Conservation (phyloP, 2,113 vertebrate species). For the Guaruba guarouba region DNA sequence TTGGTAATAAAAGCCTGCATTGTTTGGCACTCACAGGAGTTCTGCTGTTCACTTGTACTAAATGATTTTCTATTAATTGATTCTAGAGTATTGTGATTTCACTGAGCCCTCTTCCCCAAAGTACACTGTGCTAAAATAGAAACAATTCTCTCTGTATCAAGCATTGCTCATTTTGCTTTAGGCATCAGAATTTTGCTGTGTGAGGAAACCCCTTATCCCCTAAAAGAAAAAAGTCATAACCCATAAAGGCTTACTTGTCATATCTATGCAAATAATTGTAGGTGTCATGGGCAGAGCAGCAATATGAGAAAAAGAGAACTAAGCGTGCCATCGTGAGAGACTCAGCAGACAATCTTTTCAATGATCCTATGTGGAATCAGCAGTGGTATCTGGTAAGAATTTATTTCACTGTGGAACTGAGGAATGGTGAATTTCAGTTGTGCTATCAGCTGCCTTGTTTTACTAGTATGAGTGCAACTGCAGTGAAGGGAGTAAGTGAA, state of each 20-base stretch:
- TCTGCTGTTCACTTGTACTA: background rate
- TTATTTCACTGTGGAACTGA: background rate
- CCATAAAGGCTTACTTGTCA: background rate
- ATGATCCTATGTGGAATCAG: constrained; percentile 97
- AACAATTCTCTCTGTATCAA: background rate
- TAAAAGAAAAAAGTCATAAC: background rate
- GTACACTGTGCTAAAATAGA: background rate
- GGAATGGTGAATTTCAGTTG: background rate
- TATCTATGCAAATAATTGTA: constrained; percentile 47
- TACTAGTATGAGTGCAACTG: fast-evolving
- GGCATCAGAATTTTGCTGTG: background rate
- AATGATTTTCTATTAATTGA: background rate
- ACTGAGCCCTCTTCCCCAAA: background rate
- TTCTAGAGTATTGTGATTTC: background rate
- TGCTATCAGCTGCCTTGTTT: background rate
- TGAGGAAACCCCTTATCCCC: background rate
- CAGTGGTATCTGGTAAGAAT: constrained; percentile 97
- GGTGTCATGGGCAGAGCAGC: constrained; percentile 97
- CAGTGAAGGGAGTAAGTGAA: background rate
- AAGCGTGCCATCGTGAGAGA: constrained; percentile 79
- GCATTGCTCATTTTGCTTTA: background rate
- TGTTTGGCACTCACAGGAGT: background rate
- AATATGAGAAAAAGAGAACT: constrained; percentile 88
- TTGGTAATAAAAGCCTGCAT: background rate
- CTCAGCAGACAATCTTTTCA: constrained; percentile 88